Conservation (phyloP, 2,797 vertebrate species). For the Syngnathus acus region DNA sequence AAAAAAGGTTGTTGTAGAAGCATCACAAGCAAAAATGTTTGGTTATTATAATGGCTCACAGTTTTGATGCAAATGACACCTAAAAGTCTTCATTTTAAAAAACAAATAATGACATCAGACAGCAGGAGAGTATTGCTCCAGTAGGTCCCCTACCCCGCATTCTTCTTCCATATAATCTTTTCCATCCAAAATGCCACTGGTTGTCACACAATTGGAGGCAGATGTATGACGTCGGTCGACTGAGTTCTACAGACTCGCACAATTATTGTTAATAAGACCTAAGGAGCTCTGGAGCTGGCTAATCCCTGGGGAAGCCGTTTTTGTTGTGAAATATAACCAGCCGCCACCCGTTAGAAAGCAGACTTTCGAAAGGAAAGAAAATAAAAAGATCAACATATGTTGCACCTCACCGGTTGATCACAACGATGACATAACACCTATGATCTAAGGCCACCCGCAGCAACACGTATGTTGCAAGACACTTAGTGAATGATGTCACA, state of each 20-base stretch:
- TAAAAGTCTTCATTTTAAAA: too few relatives aligned
- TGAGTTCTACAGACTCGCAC: conserved; percentile 5
- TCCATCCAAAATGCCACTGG: neutral
- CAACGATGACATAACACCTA: conserved; percentile 12
- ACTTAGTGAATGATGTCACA: neutral
- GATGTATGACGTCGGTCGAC: conserved; percentile 4
- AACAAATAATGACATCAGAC: too few relatives aligned
- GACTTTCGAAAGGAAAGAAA: neutral
- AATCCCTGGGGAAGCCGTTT: conserved; percentile 14
- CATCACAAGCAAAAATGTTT: neutral
- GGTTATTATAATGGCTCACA: neutral
- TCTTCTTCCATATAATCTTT: neutral
- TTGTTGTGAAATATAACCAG: conserved; percentile 13
- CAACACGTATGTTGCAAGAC: conserved; percentile 1
- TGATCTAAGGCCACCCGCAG: conserved; percentile 16
- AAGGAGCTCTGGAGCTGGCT: conserved; percentile 20
- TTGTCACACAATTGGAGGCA: conserved; percentile 8
- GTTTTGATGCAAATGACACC: neutral
- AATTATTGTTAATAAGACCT: conserved; percentile 25
- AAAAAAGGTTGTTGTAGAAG: neutral
- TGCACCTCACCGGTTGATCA: neutral
- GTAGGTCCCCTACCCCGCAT: neutral
- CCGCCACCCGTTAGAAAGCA: conserved; percentile 4
- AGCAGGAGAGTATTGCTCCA: too few relatives aligned
- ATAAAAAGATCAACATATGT: neutral